These are phyloP conservation scores for Vulpes vulpes DNA, from an alignment of 2,113 vertebrate genomes.

Conservation along the genomic window DNA sequence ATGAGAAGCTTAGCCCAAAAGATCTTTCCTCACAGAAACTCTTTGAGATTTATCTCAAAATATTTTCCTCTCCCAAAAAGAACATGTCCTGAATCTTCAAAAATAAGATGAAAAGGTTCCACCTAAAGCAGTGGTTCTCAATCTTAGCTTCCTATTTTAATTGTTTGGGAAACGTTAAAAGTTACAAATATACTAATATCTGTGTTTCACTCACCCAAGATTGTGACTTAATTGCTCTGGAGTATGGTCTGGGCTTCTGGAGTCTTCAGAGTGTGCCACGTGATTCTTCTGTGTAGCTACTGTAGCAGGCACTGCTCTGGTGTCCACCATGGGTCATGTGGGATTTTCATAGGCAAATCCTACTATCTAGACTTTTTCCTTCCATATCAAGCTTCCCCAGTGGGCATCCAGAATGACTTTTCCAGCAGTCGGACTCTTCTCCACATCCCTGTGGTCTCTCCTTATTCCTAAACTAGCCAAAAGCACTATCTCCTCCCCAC, in stretches of 20 bases:
- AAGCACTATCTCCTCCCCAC: neutral
- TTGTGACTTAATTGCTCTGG: neutral
- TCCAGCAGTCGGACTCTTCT: neutral
- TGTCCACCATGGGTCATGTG: neutral
- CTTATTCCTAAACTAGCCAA: neutral
- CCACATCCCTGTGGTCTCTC: neutral
- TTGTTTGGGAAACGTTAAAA: neutral
- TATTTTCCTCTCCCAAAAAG: neutral
- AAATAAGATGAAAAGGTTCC: neutral
- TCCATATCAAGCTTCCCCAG: neutral
- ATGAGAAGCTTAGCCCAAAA: neutral
- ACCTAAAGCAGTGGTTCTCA: neutral
- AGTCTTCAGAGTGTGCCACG: neutral
- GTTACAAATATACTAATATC: neutral
- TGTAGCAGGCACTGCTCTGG: neutral
- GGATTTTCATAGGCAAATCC: neutral
- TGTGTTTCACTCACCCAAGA: neutral
- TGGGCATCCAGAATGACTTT: neutral
- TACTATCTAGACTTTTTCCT: neutral
- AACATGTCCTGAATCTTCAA: neutral
- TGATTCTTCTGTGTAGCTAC: neutral
- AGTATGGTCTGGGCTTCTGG: neutral
- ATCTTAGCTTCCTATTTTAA: neutral
- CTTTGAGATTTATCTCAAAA: neutral
- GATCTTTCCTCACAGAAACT: neutral